These are phyloP conservation scores for Sitta carolinensis DNA, from an alignment of 2,797 vertebrate species.

Conservation along the genomic window DNA sequence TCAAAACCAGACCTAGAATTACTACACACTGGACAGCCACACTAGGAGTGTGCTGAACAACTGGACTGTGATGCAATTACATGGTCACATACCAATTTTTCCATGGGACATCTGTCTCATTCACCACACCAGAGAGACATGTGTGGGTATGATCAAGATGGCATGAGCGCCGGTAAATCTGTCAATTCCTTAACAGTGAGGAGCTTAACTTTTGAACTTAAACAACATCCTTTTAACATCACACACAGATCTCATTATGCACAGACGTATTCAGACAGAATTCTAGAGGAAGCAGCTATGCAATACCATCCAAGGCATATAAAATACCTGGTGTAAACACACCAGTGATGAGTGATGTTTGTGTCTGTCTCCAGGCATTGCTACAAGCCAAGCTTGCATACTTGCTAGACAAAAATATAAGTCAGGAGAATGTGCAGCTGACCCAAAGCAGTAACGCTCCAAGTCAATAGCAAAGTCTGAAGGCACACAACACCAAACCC, in stretches of 20 bases:
- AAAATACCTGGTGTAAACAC: not conserved
- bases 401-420: not conserved
- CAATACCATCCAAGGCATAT: not conserved
- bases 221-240: slow-evolving; percentile 22
- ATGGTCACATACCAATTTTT: not conserved
- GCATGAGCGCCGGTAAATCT: slow-evolving; percentile 16
- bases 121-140: not conserved
- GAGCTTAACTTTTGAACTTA: slow-evolving; percentile 14
- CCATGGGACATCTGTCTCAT: not conserved
- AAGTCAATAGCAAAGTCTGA: not conserved
- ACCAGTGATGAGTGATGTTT: not conserved
- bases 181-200: slow-evolving; percentile 22
- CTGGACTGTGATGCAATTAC: not conserved
- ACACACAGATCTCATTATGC: not conserved
- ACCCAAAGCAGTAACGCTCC: not conserved
- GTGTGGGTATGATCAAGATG: not conserved
- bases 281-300: not conserved
- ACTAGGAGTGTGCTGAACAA: not conserved
- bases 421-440: not conserved
- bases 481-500: not conserved
- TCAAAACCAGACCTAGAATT: not conserved
- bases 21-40: not conserved
- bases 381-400: not conserved
- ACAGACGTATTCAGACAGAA: not conserved
- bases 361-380: not conserved